A percentile compares a stretch with the other conserved stretches of the same genome.
Evolutionary conservation across 2,113 vertebrate genomes (phyloP).

Genomic region (Petaurus breviceps): DNA sequence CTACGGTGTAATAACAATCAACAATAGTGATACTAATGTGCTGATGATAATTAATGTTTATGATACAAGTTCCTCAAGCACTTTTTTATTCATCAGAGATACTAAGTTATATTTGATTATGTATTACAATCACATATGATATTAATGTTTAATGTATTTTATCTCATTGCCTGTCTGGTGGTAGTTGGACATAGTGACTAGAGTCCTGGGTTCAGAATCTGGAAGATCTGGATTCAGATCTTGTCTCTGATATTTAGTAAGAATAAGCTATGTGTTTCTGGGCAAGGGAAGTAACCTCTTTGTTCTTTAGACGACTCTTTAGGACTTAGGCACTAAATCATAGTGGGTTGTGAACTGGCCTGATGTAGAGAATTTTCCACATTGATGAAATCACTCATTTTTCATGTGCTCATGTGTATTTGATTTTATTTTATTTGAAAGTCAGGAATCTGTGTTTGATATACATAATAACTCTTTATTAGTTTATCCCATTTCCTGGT

Average conservation of each 20-base stretch:
- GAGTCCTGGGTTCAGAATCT: not conserved
- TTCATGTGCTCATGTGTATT: conserved; percentile 48
- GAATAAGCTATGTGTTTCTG: not conserved
- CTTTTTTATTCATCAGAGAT: conserved; percentile 55
- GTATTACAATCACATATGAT: not conserved
- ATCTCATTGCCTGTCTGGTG: not conserved
- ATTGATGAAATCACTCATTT: not conserved
- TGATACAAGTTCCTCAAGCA: conserved; percentile 52
- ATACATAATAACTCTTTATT: conserved; percentile 15
- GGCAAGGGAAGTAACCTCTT: not conserved
- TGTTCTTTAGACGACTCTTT: not conserved
- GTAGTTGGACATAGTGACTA: not conserved
- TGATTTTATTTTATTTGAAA: conserved; percentile 40
- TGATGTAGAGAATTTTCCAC: not conserved
- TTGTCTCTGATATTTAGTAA: not conserved
- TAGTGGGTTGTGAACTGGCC: not conserved
- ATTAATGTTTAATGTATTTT: not conserved
- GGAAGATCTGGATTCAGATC: not conserved
- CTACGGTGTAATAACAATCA: conserved; percentile 2
- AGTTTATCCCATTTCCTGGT: not conserved
- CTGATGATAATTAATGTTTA: conserved; percentile 19
- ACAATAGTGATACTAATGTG: not conserved
- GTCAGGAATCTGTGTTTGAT: conserved; percentile 38
- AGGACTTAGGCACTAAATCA: not conserved
- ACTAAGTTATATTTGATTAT: conserved; percentile 44